Base-by-base conservation (phyloP, 2,113 vertebrate genomes). In the Lophius piscatorius region DNA sequence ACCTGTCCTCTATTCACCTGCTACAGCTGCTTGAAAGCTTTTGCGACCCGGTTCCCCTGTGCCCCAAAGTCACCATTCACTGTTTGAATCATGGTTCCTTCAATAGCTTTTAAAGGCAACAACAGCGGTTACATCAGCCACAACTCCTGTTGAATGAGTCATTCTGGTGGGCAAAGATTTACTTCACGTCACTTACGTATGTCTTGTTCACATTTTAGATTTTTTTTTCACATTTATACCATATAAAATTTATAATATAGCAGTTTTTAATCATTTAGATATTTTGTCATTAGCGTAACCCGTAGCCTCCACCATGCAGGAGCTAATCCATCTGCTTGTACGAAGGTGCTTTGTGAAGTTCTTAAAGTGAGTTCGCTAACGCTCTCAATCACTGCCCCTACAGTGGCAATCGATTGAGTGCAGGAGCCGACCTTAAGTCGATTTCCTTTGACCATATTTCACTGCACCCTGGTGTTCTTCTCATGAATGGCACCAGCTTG, bases 381-480 rank as follows among this genome's bases (percentile, higher is more conserved):
- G 60, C 69, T 46, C 47, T 50, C 38, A 45, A 10, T 57, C 36
- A 6, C 58, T 63, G 3, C 47, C 41, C 23, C 41, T 58, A 33
- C 14, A 41, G 63, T 28, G 22, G 39, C 54, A 82, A 75, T 84
- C 76, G 50, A 26, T 69, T 56, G 52, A 77, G 57, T 64, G 38
- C 40, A 63, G 49, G 24, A 61, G 59, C 44, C 36, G 20, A 14
- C 56, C 31, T 55, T 29, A 63, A 63, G 26, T 47, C 58, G 34
- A 76, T 80, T 71, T 78, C 47, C 72, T 61, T 68, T 52, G 33
- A 68, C 39, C 34, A 48, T 68, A 55, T 73, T 70, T 68, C 12
- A 49, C 22, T 31, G 18, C 58, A 40, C 31, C 29, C n/a, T n/a
- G n/a, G n/a, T n/a, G n/a, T n/a, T n/a, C n/a, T n/a, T n/a, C n/a